Conservation (phyloP, 2,888 invertebrate species). For the Torymus auratus region DNA sequence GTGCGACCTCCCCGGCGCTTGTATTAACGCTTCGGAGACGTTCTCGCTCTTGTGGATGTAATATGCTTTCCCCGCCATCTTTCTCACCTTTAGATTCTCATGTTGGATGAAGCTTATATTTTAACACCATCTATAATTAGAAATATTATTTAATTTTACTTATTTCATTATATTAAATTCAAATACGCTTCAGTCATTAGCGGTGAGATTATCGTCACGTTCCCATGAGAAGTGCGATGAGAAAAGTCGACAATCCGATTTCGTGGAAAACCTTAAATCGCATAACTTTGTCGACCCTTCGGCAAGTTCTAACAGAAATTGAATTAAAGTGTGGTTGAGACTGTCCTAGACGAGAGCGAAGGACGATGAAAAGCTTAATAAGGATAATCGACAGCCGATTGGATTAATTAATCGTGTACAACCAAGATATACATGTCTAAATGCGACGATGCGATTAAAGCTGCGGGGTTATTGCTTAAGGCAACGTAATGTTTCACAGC, state of each 20-base stretch:
- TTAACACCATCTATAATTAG: too few relatives aligned
- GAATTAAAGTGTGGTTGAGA: slow-evolving; percentile 44
- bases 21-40: slow-evolving; percentile 25
- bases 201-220: not conserved
- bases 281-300: slow-evolving; percentile 37
- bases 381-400: slow-evolving; percentile 71
- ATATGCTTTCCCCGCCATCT: not conserved
- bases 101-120: too few relatives aligned
- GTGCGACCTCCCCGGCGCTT: slow-evolving; percentile 19
- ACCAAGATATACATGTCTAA: slow-evolving; percentile 33
- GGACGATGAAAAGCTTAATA: slow-evolving; percentile 66
- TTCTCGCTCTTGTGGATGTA: slow-evolving; percentile 3
- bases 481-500: not conserved
- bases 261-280: slow-evolving; percentile 35
- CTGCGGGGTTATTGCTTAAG: slow-evolving; percentile 18
- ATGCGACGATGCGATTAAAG: slow-evolving; percentile 32
- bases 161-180: too few relatives aligned
- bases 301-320: slow-evolving; percentile 35
- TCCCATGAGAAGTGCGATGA: not conserved
- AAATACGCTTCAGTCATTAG: too few relatives aligned
- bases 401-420: slow-evolving; percentile 68
- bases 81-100: not conserved
- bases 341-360: slow-evolving; percentile 54
- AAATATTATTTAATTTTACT: too few relatives aligned
- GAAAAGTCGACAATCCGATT: slow-evolving; percentile 41